phyloP scores from a whole-genome alignment of 1,140 invertebrate species.

The Musca vetustissima region DNA sequence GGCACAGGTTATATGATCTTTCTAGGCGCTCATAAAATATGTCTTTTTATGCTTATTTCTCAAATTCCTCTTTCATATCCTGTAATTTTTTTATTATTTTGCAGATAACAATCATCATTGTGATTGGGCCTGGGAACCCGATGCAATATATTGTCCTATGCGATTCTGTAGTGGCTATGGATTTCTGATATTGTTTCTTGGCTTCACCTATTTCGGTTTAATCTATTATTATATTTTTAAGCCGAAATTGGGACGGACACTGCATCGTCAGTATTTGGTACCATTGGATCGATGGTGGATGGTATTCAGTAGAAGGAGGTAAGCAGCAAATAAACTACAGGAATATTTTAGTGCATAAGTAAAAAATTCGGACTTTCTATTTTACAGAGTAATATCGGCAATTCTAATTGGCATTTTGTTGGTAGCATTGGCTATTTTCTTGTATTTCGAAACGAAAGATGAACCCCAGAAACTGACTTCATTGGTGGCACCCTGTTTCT shows the following conservation, averaged over 20 bases:
- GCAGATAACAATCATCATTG: slow-evolving; percentile 6
- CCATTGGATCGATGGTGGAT: slow-evolving; percentile 44
- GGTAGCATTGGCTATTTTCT: slow-evolving; percentile 59
- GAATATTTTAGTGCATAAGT: no score
- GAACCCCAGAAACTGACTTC: slow-evolving; percentile 68
- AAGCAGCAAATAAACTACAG: neutral
- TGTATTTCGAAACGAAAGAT: slow-evolving; percentile 66
- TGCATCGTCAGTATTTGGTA: slow-evolving; percentile 44
- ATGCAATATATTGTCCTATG: slow-evolving; percentile 35
- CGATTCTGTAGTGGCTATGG: slow-evolving; percentile 72
- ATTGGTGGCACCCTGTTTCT: slow-evolving; percentile 62
- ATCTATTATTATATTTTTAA: slow-evolving; percentile 70
- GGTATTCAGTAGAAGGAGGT: slow-evolving; percentile 46
- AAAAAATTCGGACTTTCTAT: no score
- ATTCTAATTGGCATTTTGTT: slow-evolving; percentile 49
- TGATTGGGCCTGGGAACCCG: neutral
- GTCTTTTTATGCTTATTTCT: no score
- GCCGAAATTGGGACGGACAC: slow-evolving; percentile 57
- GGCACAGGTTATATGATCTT: no score
- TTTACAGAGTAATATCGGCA: slow-evolving; percentile 36
- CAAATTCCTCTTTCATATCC: no score
- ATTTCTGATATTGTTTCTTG: slow-evolving; percentile 68
- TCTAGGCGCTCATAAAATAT: no score
- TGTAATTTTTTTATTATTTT: neutral
- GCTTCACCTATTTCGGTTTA: slow-evolving; percentile 65